Percentiles rank a stretch among this genome's conserved stretches.
phyloP scores from a whole-genome alignment of 1,140 invertebrate species.

The Dendrolimus punctatus region DNA sequence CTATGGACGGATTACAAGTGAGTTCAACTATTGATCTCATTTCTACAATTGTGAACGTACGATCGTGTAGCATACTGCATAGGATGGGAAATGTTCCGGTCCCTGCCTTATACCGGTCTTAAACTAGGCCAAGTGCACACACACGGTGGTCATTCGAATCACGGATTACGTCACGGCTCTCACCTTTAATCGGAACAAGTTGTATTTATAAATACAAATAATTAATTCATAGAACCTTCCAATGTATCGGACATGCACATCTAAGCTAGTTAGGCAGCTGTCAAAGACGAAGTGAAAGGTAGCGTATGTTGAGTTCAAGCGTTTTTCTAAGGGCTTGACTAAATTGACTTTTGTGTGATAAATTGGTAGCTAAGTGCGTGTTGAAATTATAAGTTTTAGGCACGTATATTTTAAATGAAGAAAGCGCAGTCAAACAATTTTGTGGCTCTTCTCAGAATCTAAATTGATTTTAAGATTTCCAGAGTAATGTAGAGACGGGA shows the following conservation, averaged over 20 bases:
- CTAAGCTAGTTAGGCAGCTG: background rate
- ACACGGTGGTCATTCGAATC: conserved; percentile 8
- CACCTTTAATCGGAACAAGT: conserved; percentile 13
- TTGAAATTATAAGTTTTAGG: no score
- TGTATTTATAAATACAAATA: conserved; percentile 18
- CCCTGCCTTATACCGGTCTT: conserved; percentile 22
- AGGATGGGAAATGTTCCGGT: conserved; percentile 29
- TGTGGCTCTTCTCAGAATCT: no score
- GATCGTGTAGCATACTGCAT: background rate
- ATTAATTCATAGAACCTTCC: conserved; percentile 21
- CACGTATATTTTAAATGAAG: no score
- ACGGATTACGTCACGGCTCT: conserved; percentile 27
- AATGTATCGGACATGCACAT: background rate
- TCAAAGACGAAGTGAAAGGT: no score
- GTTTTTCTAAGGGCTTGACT: no score
- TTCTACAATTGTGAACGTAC: no score
- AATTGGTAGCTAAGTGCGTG: background rate
- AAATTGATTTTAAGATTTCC: no score
- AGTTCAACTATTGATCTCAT: no score
- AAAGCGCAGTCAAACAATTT: no score
- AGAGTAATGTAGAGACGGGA: no score
- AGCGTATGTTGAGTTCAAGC: no score
- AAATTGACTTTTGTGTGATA: background rate
- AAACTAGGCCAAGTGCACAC: conserved; percentile 44
- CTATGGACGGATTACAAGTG: no score